phyloP scores from a whole-genome alignment of 1,140 invertebrate genomes.

The Bombus sibiricus region DNA sequence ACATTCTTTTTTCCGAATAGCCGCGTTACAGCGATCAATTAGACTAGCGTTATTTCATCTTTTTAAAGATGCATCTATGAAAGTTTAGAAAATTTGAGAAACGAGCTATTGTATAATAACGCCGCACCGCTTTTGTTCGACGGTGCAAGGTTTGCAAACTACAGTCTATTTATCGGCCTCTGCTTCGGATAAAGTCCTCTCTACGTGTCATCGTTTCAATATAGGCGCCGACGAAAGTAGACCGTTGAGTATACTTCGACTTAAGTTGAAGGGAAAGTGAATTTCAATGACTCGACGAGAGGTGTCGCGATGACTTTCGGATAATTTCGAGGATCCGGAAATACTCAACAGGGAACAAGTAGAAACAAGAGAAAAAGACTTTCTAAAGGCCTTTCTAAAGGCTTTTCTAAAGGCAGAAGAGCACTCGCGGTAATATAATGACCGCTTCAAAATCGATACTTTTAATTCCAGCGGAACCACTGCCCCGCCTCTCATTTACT shows the following conservation, averaged over 20 bases:
- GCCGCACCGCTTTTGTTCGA: background rate
- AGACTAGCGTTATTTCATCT: background rate
- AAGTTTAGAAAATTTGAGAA: too few species aligned
- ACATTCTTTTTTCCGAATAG: background rate
- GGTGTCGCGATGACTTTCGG: slow-evolving; percentile 25
- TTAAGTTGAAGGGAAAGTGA: background rate
- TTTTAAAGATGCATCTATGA: background rate
- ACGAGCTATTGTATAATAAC: background rate
- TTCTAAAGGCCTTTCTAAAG: too few species aligned
- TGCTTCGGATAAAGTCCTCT: background rate
- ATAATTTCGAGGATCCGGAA: slow-evolving; percentile 29
- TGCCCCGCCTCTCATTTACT: slow-evolving; percentile 6
- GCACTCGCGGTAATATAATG: slow-evolving; percentile 19
- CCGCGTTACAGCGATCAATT: too few species aligned
- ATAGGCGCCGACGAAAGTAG: background rate
- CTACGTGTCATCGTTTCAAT: background rate
- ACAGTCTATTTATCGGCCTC: background rate
- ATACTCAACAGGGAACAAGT: background rate
- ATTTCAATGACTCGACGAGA: slow-evolving; percentile 31
- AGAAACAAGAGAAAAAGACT: too few species aligned
- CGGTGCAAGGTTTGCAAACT: background rate
- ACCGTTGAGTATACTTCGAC: background rate
- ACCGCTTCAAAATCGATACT: slow-evolving; percentile 36
- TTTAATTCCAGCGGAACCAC: background rate
- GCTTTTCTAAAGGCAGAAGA: slow-evolving; percentile 8